Percentiles rank a stretch among this genome's conserved stretches.
Conservation (phyloP, 2,113 vertebrate genomes). For the Sceloporus tristichus region DNA sequence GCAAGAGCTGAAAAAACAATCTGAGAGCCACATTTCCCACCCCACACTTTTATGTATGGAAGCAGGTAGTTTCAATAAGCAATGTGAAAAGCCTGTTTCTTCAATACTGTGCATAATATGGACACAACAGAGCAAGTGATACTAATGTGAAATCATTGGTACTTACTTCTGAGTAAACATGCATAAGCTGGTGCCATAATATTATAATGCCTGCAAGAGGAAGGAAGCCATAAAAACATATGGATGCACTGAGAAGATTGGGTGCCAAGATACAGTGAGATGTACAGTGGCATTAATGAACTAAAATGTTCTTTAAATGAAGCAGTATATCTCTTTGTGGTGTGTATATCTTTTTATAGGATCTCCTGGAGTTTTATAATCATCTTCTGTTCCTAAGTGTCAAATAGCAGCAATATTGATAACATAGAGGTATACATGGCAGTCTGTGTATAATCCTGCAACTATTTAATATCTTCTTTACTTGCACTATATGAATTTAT, state of each 20-base stretch:
- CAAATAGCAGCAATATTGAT: constrained; percentile 85
- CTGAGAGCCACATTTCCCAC: no score
- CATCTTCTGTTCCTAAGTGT: constrained; percentile 78
- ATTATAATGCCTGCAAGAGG: constrained; percentile 72
- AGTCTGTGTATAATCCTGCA: constrained; percentile 67
- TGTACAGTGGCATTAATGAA: constrained; percentile 83
- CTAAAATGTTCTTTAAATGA: constrained; percentile 82
- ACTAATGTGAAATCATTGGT: background rate
- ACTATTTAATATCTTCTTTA: constrained; percentile 77
- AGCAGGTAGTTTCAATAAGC: constrained; percentile 24
- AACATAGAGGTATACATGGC: constrained; percentile 73
- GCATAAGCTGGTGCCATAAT: constrained; percentile 40
- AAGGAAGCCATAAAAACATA: constrained; percentile 72
- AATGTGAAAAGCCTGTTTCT: constrained; percentile 50
- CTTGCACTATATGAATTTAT: constrained; percentile 82
- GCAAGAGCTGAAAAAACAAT: no score
- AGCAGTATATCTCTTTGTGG: constrained; percentile 78
- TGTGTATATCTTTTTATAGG: constrained; percentile 68
- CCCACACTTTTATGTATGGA: background rate
- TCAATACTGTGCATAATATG: background rate
- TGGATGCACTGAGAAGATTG: constrained; percentile 66
- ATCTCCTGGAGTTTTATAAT: constrained; percentile 80
- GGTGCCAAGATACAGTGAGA: constrained; percentile 76
- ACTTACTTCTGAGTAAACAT: background rate
- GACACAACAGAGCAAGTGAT: background rate